Evolutionary conservation across 1,140 invertebrate species (phyloP).

Genomic region (Phymastichus coffea): DNA sequence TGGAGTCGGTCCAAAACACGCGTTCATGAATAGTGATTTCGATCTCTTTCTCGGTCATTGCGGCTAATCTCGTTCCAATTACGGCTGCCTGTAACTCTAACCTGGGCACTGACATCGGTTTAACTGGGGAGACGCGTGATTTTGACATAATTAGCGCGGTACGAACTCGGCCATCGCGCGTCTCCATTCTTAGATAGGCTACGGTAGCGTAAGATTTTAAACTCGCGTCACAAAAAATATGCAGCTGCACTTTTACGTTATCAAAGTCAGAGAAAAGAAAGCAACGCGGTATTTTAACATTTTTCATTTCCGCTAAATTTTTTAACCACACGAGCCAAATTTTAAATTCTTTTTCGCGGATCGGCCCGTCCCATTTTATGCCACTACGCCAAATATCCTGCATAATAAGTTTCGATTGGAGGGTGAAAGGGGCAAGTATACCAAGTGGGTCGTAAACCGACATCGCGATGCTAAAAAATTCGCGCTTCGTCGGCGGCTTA

Average conservation of each 20-base stretch:
- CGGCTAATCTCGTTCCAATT: neutral
- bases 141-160: neutral
- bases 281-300: neutral
- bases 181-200: neutral
- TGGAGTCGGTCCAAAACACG: conserved; percentile 42
- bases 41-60: neutral
- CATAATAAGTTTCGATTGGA: neutral
- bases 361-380: neutral
- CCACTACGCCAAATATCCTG: conserved; percentile 5
- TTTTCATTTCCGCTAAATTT: neutral
- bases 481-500: neutral
- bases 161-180: neutral
- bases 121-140: neutral
- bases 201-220: neutral
- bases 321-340: neutral
- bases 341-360: neutral
- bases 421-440: neutral
- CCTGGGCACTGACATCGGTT: neutral
- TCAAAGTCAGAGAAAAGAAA: neutral
- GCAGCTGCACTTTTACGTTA: neutral
- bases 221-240: conserved; percentile 1
- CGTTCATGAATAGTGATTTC: neutral
- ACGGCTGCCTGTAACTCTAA: neutral
- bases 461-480: neutral
- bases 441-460: neutral